Base-by-base conservation (phyloP, 2,888 invertebrate genomes). In the Melanotus villosus region DNA sequence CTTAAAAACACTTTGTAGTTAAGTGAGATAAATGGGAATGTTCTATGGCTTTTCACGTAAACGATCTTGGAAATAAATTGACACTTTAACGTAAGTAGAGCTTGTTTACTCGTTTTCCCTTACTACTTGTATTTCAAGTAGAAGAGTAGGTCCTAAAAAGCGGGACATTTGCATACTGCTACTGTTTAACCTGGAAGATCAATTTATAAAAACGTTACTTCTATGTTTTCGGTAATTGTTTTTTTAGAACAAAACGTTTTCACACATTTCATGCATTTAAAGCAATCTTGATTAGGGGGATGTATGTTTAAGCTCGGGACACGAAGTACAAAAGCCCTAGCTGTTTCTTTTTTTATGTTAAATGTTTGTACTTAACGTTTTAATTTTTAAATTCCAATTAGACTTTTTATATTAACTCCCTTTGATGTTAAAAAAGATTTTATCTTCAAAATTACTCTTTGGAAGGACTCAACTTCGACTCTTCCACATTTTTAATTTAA, bases 31-130 rank as follows among this genome's bases (percentile, higher is more conserved):
- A 65, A 65, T 65, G 65, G 21, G 34, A 65, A 65, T 54, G 45
- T 36, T 65, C 26, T 54, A 56, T 45, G 56, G 57, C 56, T 65
- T 56, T 65, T 57, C 56, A 32, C 57, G 56, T 57, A 57, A 65
- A 65, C 45, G 65, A 65, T 65, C 65, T 56, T 34, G 45, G 32
- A 65, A 65, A 57, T 47, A 65, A 65, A 65, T 65, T 65, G 65
- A 65, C 65, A 65, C 47, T 65, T 65, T 57, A 63, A 65, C 57
- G 45, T 65, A 65, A 54, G 65, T 57, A 65, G 54, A 41, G 52
- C 43, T 52, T 64, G 64, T 64, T 64, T 64, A 64, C 64, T 56
- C 64, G 64, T 43, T 62, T 64, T 56, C 32, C 57, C 21, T 36
- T 36, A 38, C 56, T 56, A 21, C 57, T 26, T 38, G 41, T 58